These are phyloP conservation scores for Epizoanthus fatuus DNA, from an alignment of 92 coral and sea anemone species.

Conservation along the genomic window DNA sequence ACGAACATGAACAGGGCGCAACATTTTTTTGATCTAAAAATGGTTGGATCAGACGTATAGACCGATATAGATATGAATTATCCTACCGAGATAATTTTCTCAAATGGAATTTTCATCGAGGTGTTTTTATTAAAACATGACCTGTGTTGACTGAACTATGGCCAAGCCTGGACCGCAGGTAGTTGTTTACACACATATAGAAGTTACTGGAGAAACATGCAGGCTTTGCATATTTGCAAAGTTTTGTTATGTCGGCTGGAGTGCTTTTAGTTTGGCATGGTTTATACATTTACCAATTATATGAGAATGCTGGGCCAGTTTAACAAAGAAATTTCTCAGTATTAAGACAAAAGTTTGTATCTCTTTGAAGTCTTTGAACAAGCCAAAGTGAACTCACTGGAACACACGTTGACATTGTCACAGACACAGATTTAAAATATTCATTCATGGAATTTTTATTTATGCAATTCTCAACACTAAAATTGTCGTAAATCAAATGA, in stretches of 20 bases:
- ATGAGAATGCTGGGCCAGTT: neutral
- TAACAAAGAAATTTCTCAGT: neutral
- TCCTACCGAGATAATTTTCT: neutral
- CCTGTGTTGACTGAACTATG: conserved; percentile 2
- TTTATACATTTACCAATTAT: neutral
- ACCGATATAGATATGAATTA: neutral
- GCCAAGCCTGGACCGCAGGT: neutral
- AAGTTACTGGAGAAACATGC: neutral
- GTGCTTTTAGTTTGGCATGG: neutral
- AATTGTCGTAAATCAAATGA: neutral
- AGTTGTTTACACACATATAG: conserved; percentile 2
- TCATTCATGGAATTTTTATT: neutral
- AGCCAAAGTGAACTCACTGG: neutral
- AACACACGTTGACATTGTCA: neutral
- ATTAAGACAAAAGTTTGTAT: neutral
- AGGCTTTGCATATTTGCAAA: conserved; percentile 1
- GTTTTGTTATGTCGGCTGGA: neutral
- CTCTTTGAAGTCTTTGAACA: neutral
- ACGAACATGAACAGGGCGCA: conserved; percentile 37
- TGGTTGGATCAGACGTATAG: conserved; percentile 33
- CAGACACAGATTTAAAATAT: neutral
- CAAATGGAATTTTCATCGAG: neutral
- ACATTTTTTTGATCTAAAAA: conserved; percentile 40
- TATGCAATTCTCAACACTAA: neutral
- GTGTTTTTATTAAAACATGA: neutral